Conservation (phyloP, 2,888 invertebrate genomes). For the Helleia helle region DNA sequence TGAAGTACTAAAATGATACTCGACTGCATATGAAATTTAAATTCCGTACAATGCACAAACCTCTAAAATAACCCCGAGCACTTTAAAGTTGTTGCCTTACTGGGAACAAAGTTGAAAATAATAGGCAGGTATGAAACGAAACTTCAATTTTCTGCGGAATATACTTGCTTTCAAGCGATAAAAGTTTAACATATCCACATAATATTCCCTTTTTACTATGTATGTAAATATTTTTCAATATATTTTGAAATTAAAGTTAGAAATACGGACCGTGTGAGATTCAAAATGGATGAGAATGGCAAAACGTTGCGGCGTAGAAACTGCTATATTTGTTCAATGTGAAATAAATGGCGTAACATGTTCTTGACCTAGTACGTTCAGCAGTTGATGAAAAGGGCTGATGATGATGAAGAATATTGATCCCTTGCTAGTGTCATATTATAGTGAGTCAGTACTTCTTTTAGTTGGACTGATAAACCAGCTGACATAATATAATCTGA, state of each 20-base stretch:
- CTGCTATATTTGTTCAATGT: no score
- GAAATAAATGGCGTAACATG: no score
- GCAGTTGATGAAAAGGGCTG: no score
- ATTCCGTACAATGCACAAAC: slow-evolving; percentile 3
- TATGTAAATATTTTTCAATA: background rate
- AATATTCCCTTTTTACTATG: background rate
- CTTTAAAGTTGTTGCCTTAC: slow-evolving; percentile 6
- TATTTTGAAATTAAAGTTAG: background rate
- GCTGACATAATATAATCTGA: no score
- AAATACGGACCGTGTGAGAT: no score
- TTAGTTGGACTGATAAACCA: no score
- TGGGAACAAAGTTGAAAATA: slow-evolving; percentile 11
- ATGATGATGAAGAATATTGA: no score
- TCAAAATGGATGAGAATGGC: no score
- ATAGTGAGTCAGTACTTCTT: no score
- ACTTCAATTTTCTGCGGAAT: slow-evolving; percentile 9
- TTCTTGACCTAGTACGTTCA: no score
- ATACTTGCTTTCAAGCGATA: slow-evolving; percentile 6
- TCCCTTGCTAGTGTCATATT: no score
- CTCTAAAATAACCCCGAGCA: slow-evolving; percentile 9
- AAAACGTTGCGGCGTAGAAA: no score
- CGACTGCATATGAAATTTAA: slow-evolving; percentile 8
- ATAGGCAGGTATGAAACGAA: slow-evolving; percentile 10
- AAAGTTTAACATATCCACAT: slow-evolving; percentile 3
- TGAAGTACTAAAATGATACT: slow-evolving; percentile 2